A percentile compares a stretch with the other conserved stretches of the same genome.
phyloP scores from a whole-genome alignment of 2,888 invertebrate genomes.

The Masnerella sp. region DNA sequence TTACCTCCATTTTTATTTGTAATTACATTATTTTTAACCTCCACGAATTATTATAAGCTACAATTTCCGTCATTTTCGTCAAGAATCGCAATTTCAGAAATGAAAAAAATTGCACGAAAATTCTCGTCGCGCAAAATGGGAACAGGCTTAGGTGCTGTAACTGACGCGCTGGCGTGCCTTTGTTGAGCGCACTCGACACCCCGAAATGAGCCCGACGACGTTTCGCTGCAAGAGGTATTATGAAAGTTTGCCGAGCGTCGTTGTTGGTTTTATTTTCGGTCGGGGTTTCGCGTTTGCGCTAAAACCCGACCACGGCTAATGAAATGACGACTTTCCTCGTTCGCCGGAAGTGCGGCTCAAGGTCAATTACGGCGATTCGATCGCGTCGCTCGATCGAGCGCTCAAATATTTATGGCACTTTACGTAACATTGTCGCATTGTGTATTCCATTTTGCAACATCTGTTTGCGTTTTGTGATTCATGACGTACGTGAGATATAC shows the following conservation, averaged over 20 bases:
- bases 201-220: slow-evolving; percentile 62
- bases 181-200: slow-evolving; percentile 49
- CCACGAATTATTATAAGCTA: too few species aligned
- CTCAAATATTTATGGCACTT: slow-evolving; percentile 35
- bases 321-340: slow-evolving; percentile 56
- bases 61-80: too few species aligned
- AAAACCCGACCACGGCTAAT: slow-evolving; percentile 59
- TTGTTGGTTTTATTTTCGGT: slow-evolving; percentile 64
- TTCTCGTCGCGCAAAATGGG: too few species aligned
- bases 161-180: too few species aligned
- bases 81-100: too few species aligned
- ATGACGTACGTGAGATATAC: slow-evolving; percentile 35
- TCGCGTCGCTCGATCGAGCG: slow-evolving; percentile 27
- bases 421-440: slow-evolving; percentile 36
- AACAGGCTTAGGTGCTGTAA: too few species aligned
- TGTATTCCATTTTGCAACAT: slow-evolving; percentile 46
- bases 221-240: slow-evolving; percentile 63
- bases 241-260: slow-evolving; percentile 65
- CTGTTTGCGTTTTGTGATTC: slow-evolving; percentile 46
- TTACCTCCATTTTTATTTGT: too few species aligned
- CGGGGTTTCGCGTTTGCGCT: slow-evolving; percentile 47
- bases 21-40: too few species aligned
- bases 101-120: too few species aligned
- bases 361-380: background rate
- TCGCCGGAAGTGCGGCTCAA: slow-evolving; percentile 22